A percentile compares a stretch with the other conserved stretches of the same genome.
Evolutionary conservation across 2,797 vertebrate genomes (phyloP).

Genomic region (Microchirus variegatus): DNA sequence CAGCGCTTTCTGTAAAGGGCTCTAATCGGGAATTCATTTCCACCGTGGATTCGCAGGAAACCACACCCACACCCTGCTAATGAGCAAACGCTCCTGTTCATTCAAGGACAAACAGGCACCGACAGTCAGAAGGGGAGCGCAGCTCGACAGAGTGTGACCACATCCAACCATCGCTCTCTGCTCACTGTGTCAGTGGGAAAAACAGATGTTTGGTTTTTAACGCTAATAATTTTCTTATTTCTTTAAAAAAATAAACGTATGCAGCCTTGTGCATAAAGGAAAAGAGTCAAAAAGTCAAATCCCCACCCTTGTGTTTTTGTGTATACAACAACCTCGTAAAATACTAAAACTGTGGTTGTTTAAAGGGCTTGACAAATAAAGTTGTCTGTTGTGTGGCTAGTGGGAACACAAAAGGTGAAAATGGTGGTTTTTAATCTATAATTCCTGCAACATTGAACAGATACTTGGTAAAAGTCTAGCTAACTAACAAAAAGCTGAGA

Average conservation of each 20-base stretch:
- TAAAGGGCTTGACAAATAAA: too few relatives aligned
- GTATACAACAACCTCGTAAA: too few relatives aligned
- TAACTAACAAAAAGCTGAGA: too few relatives aligned
- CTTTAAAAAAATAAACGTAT: neutral
- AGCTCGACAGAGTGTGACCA: slow-evolving; percentile 4
- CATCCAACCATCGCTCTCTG: slow-evolving; percentile 22
- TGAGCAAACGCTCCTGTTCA: slow-evolving; percentile 42
- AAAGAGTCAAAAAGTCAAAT: too few relatives aligned
- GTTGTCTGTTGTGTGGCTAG: too few relatives aligned
- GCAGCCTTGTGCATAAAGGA: neutral
- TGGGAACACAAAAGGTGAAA: too few relatives aligned
- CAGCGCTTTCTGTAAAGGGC: too few relatives aligned
- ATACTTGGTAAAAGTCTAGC: too few relatives aligned
- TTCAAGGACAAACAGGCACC: slow-evolving; percentile 10
- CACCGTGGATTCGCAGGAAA: slow-evolving; percentile 52
- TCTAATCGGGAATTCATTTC: neutral
- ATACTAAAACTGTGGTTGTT: too few relatives aligned
- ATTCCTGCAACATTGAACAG: too few relatives aligned
- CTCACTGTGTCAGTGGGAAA: slow-evolving; percentile 5
- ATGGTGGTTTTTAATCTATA: too few relatives aligned
- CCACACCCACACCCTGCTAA: slow-evolving; percentile 55
- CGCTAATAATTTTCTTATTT: neutral
- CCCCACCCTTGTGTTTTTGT: too few relatives aligned
- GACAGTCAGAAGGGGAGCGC: slow-evolving; percentile 28
- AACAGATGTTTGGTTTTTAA: slow-evolving; percentile 26